Evolutionary conservation across 2,888 invertebrate genomes (phyloP), one percentile per base, ranked within the genome.

Genomic region (Nephrotoma appendiculata): DNA sequence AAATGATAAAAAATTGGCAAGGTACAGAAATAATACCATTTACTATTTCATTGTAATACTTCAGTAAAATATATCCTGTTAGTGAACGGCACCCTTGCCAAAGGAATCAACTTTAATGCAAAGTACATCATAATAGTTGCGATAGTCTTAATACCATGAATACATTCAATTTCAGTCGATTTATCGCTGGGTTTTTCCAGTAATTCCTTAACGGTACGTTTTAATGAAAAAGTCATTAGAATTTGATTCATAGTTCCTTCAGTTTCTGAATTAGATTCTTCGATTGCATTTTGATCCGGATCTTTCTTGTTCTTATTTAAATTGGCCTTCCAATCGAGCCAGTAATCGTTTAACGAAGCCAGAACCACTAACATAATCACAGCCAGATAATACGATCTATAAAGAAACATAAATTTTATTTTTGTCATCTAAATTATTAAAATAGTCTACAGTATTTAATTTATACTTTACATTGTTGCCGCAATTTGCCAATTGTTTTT

Each of bases 141-240:
- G 52, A 94, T 89, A n/a, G 94, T 93, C 88, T 95, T 93, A 45
- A 96, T 92, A 3, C 96, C 94, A 89, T 96, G 95, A 87, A 96
- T 93, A 89, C 95, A 94, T 45, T 93, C 92, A 88, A 96, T 94
- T 83, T 90, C 89, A 88, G 95, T 94, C 83, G 92, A 91, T 43
- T 93, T 93, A 1, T 91, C 89, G 0, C 92, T 92, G 0, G 93
- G 93, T 31, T 92, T 93, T 7, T 57, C 41, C 12, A 94, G 89
- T 88, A 96, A 92, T 89, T 93, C 93, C 86, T 90, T 90, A 7
- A 94, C 89, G 31, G 95, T 94, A 87, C 93, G 93, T 89, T 94
- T 94, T 7, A 95, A 91, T 0, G 96, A 96, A 91, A 96, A 96
- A 0, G 94, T 92, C 89, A 93, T 92, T 45, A 91, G 88, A 45